These are phyloP conservation scores for Miniopterus natalensis DNA, from an alignment of 2,113 vertebrate species.

Conservation along the genomic window DNA sequence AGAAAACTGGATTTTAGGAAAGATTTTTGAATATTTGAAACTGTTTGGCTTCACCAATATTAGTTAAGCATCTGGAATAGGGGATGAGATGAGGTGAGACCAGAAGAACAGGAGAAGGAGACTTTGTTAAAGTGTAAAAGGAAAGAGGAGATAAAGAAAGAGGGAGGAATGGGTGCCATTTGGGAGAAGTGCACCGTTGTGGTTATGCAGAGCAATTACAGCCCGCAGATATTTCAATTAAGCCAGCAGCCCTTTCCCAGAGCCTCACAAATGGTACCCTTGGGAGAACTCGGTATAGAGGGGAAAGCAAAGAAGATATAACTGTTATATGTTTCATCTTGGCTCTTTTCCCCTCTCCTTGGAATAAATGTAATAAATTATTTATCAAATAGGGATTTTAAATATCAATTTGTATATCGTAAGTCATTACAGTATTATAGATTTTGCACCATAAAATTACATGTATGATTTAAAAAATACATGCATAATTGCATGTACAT, in stretches of 20 bases:
- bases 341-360: background rate
- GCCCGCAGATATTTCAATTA: constrained; percentile 73
- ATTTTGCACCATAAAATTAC: background rate
- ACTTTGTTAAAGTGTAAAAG: constrained; percentile 29
- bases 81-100: background rate
- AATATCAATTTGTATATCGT: constrained; percentile 31
- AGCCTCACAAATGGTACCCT: constrained; percentile 50
- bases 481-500: background rate
- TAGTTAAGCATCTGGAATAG: background rate
- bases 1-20: background rate
- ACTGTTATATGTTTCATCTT: constrained; percentile 22
- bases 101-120: background rate
- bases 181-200: constrained; percentile 61
- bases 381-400: constrained; percentile 53
- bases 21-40: constrained; percentile 32
- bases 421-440: background rate
- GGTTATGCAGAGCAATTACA: constrained; percentile 67
- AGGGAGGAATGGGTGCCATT: constrained; percentile 31
- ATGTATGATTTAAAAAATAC: constrained; percentile 38
- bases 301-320: background rate
- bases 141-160: constrained; percentile 50
- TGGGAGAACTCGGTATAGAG: constrained; percentile 22
- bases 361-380: constrained; percentile 38
- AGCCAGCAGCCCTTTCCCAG: constrained; percentile 56
- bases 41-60: constrained; percentile 1